phyloP scores from a whole-genome alignment of 2,888 invertebrate species.

The Pemphredon lugubris region DNA sequence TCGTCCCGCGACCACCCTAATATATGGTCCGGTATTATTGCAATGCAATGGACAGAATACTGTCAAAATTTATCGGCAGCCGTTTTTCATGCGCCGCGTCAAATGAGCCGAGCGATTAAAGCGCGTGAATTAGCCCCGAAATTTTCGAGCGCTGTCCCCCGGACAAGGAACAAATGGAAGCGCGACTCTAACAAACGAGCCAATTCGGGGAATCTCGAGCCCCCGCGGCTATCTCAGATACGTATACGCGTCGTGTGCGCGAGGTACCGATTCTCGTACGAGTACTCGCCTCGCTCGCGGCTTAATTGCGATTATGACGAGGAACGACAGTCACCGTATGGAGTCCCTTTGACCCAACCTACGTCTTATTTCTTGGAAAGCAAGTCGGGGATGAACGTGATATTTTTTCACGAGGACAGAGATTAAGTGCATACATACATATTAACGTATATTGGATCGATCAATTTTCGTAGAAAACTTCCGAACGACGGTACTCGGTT shows the following conservation, averaged over 20 bases:
- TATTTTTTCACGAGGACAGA: too few relatives aligned
- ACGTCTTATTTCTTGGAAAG: too few relatives aligned
- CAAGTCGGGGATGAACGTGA: too few relatives aligned
- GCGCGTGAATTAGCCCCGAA: conserved; percentile 77
- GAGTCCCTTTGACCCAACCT: too few relatives aligned
- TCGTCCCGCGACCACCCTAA: conserved; percentile 75
- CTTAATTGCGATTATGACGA: too few relatives aligned
- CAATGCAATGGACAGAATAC: conserved; percentile 81
- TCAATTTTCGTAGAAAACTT: too few relatives aligned
- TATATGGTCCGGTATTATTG: conserved; percentile 81
- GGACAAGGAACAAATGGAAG: conserved; percentile 63
- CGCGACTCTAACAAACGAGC: conserved; percentile 39
- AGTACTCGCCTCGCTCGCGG: conserved; percentile 26
- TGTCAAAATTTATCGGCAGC: conserved; percentile 81
- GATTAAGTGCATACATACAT: too few relatives aligned
- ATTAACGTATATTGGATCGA: too few relatives aligned
- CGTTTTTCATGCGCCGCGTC: conserved; percentile 80
- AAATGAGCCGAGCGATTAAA: conserved; percentile 80
- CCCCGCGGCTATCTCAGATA: conserved; percentile 23
- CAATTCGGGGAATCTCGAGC: conserved; percentile 20
- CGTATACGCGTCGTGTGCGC: not conserved
- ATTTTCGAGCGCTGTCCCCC: conserved; percentile 66
- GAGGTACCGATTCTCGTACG: conserved; percentile 26
- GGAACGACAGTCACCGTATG: too few relatives aligned
- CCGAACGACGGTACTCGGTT: too few relatives aligned